Conservation (phyloP, 1,140 invertebrate genomes). For the Procambarus virginalis region DNA sequence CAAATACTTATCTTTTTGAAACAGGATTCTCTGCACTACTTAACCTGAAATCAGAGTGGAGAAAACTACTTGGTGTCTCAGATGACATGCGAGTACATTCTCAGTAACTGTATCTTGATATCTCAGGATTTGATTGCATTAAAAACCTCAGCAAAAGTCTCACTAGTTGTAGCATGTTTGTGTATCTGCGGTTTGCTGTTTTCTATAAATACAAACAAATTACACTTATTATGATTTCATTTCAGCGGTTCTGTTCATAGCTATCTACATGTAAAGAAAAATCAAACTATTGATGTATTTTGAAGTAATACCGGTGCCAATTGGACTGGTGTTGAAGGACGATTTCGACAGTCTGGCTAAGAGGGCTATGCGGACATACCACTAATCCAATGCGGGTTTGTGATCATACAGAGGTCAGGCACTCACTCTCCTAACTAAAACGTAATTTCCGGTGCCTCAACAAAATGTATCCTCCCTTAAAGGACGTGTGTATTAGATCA, state of each 20-base stretch:
- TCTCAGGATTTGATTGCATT: conserved; percentile 6
- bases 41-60: conserved; percentile 13
- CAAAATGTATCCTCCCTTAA: no score
- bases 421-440: no score
- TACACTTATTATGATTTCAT: conserved; percentile 27
- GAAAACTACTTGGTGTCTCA: conserved; percentile 12
- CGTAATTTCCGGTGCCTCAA: no score
- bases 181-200: not conserved
- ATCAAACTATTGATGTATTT: conserved; percentile 28
- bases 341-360: conserved; percentile 9
- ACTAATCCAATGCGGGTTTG: no score
- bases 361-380: not conserved
- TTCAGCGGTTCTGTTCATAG: conserved; percentile 29
- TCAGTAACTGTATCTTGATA: not conserved
- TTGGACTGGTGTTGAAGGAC: not conserved
- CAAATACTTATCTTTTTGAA: conserved; percentile 36
- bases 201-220: conserved; percentile 23
- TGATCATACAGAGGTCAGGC: no score
- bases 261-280: conserved; percentile 43
- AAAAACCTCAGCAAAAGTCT: conserved; percentile 20
- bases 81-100: not conserved
- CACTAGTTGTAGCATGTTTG: conserved; percentile 16
- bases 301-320: conserved; percentile 28
- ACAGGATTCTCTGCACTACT: conserved; percentile 12
- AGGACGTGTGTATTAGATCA: no score